Base-by-base conservation (phyloP, 2,888 invertebrate species). In the Oegoconia quadripuncta region DNA sequence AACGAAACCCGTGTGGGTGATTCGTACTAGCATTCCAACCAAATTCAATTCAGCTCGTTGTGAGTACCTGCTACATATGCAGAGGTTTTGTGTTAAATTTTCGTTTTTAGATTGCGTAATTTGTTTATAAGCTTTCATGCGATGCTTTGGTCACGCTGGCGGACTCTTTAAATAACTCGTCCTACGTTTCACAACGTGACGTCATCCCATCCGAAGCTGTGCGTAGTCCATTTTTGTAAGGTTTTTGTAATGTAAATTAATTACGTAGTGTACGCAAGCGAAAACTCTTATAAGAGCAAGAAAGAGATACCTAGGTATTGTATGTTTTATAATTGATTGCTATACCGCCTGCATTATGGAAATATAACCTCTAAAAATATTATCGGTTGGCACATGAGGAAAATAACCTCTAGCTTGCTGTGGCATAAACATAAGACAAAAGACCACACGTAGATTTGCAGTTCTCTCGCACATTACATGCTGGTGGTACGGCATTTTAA, bases 1-100 rank as follows among this genome's bases (percentile, higher is more conserved):
- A 64, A 68, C 65, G 61, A 28, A 67, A 74, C 78, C 66, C 65
- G 77, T 77, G 75, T 72, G 70, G 70, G 73, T 67, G 66, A 60
- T 60, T 34, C 25, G 60, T 66, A 65, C 62, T 62, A 59, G 65
- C 68, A 76, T 76, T 73, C 72, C 69, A n/a, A n/a, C n/a, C n/a
- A 59, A 72, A 67, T 68, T 62, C 52, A 49, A 52, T 48, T 49
- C 41, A n/a, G n/a, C 31, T 4, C 18, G 5, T 27, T 12, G 18
- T n/a, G 25, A 38, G 37, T 52, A 55, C 48, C 46, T 43, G 42
- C 42, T 46, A 42, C 55, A 51, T 58, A 56, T 57, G 57, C 62
- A 64, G 61, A 58, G 59, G 53, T 64, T 53, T 57, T 55, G 52
- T 58, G 39, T 30, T 49, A 48, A 39, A 46, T 47, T 51, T 52